Evolutionary conservation across 2,113 vertebrate genomes (phyloP).

Genomic region (Ondatra zibethicus): DNA sequence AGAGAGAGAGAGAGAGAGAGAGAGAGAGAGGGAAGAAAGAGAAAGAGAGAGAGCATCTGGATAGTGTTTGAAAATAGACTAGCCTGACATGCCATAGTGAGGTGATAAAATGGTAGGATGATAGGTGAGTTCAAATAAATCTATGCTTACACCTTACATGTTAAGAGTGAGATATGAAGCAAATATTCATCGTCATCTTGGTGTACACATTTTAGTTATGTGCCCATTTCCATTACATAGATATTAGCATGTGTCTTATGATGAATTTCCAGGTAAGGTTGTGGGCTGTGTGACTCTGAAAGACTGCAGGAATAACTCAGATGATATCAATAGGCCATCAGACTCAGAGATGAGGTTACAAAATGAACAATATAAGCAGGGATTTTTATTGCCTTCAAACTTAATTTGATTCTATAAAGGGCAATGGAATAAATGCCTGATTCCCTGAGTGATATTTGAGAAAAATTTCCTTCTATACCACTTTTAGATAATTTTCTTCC

Average conservation of each 20-base stretch:
- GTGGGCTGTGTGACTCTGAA: background rate
- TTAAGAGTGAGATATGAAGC: slow-evolving; percentile 75
- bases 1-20: background rate
- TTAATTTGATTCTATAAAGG: slow-evolving; percentile 42
- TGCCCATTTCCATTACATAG: slow-evolving; percentile 49
- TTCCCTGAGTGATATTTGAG: background rate
- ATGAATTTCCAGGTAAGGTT: slow-evolving; percentile 57
- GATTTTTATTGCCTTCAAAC: slow-evolving; percentile 8
- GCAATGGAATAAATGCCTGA: slow-evolving; percentile 44
- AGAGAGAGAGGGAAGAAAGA: background rate
- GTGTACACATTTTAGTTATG: slow-evolving; percentile 47
- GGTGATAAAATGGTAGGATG: background rate
- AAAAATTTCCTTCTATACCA: background rate
- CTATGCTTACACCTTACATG: slow-evolving; percentile 59
- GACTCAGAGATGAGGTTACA: background rate
- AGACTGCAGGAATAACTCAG: background rate
- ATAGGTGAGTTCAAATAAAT: slow-evolving; percentile 46
- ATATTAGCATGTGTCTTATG: slow-evolving; percentile 24
- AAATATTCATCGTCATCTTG: slow-evolving; percentile 60
- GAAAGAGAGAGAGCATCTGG: background rate
- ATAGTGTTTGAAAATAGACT: background rate
- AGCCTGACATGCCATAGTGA: background rate
- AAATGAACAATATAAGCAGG: slow-evolving; percentile 44
- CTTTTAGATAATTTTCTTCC: slow-evolving; percentile 18
- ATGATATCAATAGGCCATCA: background rate